A percentile compares a stretch with the other conserved stretches of the same genome.
Evolutionary conservation across 2,113 vertebrate genomes (phyloP).

Genomic region (Aythya baeri): DNA sequence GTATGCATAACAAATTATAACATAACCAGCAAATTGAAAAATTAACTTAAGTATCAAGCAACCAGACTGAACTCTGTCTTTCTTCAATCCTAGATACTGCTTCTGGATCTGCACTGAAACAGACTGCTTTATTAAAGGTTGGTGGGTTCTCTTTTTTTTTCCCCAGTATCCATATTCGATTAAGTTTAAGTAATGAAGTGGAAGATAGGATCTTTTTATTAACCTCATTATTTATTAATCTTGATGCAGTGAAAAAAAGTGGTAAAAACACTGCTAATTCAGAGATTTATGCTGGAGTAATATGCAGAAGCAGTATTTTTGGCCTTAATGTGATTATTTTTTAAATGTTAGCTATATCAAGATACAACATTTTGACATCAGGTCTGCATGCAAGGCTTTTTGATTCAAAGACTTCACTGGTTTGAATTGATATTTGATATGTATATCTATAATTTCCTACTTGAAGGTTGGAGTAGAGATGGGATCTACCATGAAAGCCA

Average conservation of each 20-base stretch:
- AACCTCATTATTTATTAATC: neutral
- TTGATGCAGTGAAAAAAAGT: neutral
- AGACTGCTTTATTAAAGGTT: neutral
- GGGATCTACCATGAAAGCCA: neutral
- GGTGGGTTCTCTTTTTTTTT: conserved; percentile 20
- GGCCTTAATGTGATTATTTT: neutral
- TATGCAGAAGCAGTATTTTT: neutral
- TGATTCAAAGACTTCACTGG: neutral
- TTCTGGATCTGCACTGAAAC: neutral
- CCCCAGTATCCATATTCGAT: neutral
- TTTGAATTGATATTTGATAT: neutral
- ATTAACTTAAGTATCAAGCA: neutral
- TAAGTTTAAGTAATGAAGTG: neutral
- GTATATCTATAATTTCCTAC: fast-evolving
- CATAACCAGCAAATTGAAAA: neutral
- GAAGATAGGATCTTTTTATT: neutral
- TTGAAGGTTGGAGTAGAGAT: neutral
- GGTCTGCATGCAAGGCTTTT: neutral
- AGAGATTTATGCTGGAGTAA: neutral
- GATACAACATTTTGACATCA: neutral
- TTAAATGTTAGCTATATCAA: neutral
- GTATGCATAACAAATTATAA: neutral
- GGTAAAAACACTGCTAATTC: neutral
- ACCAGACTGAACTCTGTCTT: neutral
- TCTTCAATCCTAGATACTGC: conserved; percentile 23